Evolutionary conservation across 2,113 vertebrate species (phyloP).

Genomic region (Sardina pilchardus): DNA sequence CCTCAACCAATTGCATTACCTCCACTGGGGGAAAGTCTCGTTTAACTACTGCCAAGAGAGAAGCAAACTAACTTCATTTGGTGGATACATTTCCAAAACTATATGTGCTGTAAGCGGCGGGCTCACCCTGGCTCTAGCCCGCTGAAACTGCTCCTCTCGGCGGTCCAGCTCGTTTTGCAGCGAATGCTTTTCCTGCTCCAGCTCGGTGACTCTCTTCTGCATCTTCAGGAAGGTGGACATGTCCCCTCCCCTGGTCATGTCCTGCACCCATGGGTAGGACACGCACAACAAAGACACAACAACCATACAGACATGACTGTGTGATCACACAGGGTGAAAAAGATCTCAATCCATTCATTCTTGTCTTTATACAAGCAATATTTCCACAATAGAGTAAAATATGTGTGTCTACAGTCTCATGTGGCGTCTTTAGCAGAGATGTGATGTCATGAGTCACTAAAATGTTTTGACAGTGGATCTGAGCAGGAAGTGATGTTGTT

Average conservation of each 20-base stretch:
- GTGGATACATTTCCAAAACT: no score
- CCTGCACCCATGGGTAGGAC: slow-evolving; percentile 65
- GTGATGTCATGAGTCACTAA: neutral
- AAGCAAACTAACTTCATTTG: neutral
- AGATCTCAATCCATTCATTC: neutral
- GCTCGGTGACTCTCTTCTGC: slow-evolving; percentile 92
- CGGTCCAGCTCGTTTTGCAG: slow-evolving; percentile 93
- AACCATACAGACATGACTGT: neutral
- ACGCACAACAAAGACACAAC: neutral
- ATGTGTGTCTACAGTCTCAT: no score
- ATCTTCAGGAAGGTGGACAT: slow-evolving; percentile 97
- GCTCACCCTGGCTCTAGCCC: slow-evolving; percentile 82
- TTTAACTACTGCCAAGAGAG: neutral
- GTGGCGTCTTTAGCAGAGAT: neutral
- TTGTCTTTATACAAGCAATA: no score
- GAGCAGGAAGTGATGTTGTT: neutral
- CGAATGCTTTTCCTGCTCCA: slow-evolving; percentile 94
- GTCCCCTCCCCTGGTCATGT: slow-evolving; percentile 88
- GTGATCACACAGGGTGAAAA: neutral
- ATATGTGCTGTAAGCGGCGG: neutral
- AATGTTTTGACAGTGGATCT: neutral
- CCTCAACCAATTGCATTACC: no score
- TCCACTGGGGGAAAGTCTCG: neutral
- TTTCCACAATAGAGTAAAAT: no score
- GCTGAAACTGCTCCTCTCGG: slow-evolving; percentile 90